Conservation (phyloP, 2,797 vertebrate genomes). For the Ctenochaetus hawaiiensis region DNA sequence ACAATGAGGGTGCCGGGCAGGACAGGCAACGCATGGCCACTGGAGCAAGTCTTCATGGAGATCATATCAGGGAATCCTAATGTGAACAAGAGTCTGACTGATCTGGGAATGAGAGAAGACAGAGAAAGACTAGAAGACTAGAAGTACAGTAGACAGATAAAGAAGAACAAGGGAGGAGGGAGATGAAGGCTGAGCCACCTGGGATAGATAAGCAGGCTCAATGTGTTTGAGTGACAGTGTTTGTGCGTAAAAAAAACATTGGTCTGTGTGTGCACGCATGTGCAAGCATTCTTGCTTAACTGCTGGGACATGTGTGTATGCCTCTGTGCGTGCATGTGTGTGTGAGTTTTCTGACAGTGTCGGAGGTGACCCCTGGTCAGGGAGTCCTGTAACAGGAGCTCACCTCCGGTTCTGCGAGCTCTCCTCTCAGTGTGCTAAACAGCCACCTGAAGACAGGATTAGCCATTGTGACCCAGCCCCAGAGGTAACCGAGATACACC, state of each 20-base stretch:
- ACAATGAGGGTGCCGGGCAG: conserved; percentile 81
- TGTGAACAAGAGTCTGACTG: conserved; percentile 83
- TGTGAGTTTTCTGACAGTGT: conserved; percentile 58
- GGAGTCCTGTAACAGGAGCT: conserved; percentile 87
- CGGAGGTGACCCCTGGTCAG: conserved; percentile 85
- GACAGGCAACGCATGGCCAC: conserved; percentile 83
- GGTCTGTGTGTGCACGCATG: conserved; percentile 25
- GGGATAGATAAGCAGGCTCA: conserved; percentile 80
- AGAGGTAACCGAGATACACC: conserved; percentile 86
- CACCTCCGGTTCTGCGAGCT: conserved; percentile 82
- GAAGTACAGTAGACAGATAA: conserved; percentile 79
- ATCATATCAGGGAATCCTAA: conserved; percentile 85
- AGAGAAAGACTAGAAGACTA: conserved; percentile 75
- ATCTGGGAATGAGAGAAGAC: conserved; percentile 78
- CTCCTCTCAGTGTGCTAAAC: conserved; percentile 85
- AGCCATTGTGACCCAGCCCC: conserved; percentile 81
- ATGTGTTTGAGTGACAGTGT: conserved; percentile 45
- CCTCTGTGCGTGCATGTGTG: conserved; percentile 58
- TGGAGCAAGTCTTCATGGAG: conserved; percentile 83
- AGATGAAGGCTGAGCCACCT: conserved; percentile 78
- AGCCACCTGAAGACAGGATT: conserved; percentile 88
- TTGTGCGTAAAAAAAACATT: conserved; percentile 38
- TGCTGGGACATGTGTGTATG: conserved; percentile 18
- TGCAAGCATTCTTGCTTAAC: conserved; percentile 12
- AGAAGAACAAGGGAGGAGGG: conserved; percentile 62